A percentile compares a stretch with the other conserved stretches of the same genome.
phyloP scores from a whole-genome alignment of 30 jellyfish, hydroid and myxozoan species.

The Aurelia sp. region DNA sequence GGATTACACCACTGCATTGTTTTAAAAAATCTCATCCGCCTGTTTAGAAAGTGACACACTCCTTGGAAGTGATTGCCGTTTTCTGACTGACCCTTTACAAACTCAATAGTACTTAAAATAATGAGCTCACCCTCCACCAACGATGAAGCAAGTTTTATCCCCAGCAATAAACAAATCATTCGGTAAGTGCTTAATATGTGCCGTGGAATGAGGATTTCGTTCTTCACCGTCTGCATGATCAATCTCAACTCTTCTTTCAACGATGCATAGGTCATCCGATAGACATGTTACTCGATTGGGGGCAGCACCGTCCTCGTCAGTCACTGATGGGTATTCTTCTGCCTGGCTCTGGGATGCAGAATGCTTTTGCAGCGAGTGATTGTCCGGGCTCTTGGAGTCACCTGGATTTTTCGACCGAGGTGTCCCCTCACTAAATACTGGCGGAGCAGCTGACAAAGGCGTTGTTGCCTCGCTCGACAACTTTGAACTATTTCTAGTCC shows the following conservation, averaged over 20 bases:
- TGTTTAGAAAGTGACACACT: no score
- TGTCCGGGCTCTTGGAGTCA: constrained; percentile 5
- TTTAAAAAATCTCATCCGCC: no score
- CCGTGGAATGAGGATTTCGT: constrained; percentile 8
- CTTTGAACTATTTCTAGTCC: constrained; percentile 3
- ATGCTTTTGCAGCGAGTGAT: constrained; percentile 13
- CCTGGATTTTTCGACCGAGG: not conserved
- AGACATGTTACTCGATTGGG: constrained; percentile 42
- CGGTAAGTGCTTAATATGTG: constrained; percentile 28
- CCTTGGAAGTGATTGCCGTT: no score
- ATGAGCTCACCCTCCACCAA: constrained; percentile 92
- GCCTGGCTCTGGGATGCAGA: constrained; percentile 54
- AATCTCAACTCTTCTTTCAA: constrained; percentile 49
- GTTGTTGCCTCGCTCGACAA: constrained; percentile 4
- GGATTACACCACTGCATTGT: no score
- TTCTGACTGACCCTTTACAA: no score
- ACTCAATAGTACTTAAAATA: not conserved
- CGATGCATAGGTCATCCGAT: constrained; percentile 53
- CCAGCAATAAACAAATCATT: constrained; percentile 83
- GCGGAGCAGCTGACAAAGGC: constrained; percentile 9
- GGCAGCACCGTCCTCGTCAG: constrained; percentile 26
- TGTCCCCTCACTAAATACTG: constrained; percentile 20
- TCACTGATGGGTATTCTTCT: constrained; percentile 32
- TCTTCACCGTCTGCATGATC: constrained; percentile 21
- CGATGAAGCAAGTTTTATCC: constrained; percentile 68